Conservation (phyloP, 35 echinoderm and acorn worm species). For the Patiria miniata region DNA sequence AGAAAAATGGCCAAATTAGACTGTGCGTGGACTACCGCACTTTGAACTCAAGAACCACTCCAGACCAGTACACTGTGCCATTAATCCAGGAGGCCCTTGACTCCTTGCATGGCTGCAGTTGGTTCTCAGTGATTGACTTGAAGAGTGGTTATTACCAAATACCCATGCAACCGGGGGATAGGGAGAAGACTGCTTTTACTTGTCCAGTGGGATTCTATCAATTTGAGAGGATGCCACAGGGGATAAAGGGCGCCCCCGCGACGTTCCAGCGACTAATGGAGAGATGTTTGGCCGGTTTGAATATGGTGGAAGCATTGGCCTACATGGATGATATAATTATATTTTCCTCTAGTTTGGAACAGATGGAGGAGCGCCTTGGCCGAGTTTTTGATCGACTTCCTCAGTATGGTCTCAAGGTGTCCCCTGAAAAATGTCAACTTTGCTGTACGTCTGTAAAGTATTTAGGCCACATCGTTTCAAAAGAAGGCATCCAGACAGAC, state of each 20-base stretch:
- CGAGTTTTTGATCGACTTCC: conserved; percentile 49
- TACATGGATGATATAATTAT: conserved; percentile 62
- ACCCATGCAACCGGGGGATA: conserved; percentile 38
- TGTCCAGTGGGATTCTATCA: conserved; percentile 50
- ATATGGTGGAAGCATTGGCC: conserved; percentile 34
- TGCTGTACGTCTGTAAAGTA: conserved; percentile 59
- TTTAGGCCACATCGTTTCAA: conserved; percentile 53
- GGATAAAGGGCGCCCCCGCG: conserved; percentile 57
- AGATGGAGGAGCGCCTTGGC: conserved; percentile 42
- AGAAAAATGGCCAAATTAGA: conserved; percentile 43
- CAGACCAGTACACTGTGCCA: conserved; percentile 55
- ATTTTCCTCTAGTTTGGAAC: conserved; percentile 23
- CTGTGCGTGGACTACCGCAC: conserved; percentile 51
- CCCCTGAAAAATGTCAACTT: conserved; percentile 59
- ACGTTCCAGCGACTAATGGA: conserved; percentile 66
- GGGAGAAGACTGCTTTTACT: conserved; percentile 60
- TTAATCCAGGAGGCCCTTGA: conserved; percentile 54
- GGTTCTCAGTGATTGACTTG: conserved; percentile 58
- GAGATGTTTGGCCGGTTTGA: conserved; percentile 38
- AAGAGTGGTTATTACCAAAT: conserved; percentile 64
- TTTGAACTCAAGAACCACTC: background rate
- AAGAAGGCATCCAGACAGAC: conserved; percentile 33
- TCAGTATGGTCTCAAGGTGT: conserved; percentile 60
- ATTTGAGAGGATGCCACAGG: conserved; percentile 51
- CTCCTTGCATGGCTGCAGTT: conserved; percentile 32